phyloP scores from a whole-genome alignment of 2,113 vertebrate genomes.

The Nothocercus nigrocapillus region DNA sequence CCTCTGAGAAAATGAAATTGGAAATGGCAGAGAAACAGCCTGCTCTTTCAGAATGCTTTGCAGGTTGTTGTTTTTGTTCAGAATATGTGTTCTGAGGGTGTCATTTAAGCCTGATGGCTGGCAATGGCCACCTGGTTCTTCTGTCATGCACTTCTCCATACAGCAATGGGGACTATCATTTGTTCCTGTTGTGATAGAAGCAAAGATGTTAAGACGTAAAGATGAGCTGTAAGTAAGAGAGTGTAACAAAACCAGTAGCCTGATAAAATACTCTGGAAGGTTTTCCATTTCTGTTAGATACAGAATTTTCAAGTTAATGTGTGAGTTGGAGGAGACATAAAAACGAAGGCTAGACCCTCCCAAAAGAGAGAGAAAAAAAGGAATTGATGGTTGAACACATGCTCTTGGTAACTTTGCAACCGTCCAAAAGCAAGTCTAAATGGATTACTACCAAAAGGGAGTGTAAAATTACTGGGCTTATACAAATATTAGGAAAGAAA shows the following conservation, averaged over 20 bases:
- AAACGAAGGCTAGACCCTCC: background rate
- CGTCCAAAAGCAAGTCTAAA: background rate
- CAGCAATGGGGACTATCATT: background rate
- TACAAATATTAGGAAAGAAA: background rate
- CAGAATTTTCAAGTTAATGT: background rate
- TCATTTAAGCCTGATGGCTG: background rate
- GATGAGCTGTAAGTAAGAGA: background rate
- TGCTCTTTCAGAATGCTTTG: background rate
- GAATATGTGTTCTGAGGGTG: background rate
- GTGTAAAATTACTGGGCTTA: background rate
- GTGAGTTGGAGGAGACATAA: background rate
- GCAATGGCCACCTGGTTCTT: background rate
- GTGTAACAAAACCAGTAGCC: background rate
- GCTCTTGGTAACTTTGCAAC: background rate
- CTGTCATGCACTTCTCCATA: background rate
- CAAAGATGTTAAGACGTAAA: background rate
- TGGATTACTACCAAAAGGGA: background rate
- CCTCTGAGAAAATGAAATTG: background rate
- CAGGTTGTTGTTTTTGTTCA: background rate
- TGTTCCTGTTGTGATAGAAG: background rate
- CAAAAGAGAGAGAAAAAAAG: background rate
- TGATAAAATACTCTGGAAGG: background rate
- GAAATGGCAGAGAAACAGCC: background rate
- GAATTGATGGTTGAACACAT: background rate
- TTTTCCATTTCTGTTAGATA: conserved; percentile 2